Conservation (phyloP, 2,113 vertebrate species). For the Eleginops maclovinus region DNA sequence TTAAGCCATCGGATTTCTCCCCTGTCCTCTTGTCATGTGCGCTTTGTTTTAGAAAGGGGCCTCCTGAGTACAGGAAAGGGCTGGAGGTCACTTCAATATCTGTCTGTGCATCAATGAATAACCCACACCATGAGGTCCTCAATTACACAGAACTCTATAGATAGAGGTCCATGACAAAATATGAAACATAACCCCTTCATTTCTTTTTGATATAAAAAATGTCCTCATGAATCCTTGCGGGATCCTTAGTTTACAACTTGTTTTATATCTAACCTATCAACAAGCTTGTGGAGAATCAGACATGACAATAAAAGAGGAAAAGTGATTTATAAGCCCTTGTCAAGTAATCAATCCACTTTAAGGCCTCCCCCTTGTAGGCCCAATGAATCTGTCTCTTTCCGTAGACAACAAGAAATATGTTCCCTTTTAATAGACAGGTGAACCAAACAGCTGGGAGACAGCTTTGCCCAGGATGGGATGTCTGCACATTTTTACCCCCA, state of each 20-base stretch:
- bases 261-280: conserved; percentile 1
- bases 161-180: conserved; percentile 16
- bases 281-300: conserved; percentile 16
- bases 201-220: neutral
- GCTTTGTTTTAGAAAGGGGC: conserved; percentile 76
- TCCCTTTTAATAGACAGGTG: conserved; percentile 85
- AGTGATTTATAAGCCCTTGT: conserved; percentile 74
- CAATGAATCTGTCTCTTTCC: conserved; percentile 80
- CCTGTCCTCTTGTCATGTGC: conserved; percentile 69
- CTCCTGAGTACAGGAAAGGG: conserved; percentile 66
- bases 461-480: conserved; percentile 77
- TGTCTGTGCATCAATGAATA: conserved; percentile 65
- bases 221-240: neutral
- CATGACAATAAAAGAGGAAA: conserved; percentile 33
- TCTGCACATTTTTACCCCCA: conserved; percentile 78
- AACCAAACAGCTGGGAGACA: conserved; percentile 81
- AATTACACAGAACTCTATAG: conserved; percentile 26
- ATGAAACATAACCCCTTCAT: neutral
- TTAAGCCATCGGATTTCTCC: conserved; percentile 84
- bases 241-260: neutral
- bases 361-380: conserved; percentile 50
- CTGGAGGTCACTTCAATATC: conserved; percentile 76
- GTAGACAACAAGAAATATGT: conserved; percentile 76
- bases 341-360: conserved; percentile 64
- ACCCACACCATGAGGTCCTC: conserved; percentile 23